Percentiles rank a stretch among this genome's conserved stretches.
These are phyloP conservation scores for Sebastes matsubarae DNA, from an alignment of 2,797 vertebrate species.

Conservation along the genomic window DNA sequence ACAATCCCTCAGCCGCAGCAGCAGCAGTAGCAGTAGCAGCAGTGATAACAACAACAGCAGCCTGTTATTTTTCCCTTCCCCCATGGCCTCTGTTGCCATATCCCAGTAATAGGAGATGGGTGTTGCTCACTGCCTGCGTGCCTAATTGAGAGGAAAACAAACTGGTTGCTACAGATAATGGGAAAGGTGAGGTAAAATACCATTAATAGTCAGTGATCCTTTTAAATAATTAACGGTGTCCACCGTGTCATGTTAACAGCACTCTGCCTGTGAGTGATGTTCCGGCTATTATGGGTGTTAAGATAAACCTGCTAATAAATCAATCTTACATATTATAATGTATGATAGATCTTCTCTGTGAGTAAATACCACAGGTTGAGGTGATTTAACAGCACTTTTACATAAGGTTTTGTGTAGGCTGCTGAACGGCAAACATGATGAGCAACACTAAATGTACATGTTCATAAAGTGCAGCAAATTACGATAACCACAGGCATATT, in stretches of 20 bases:
- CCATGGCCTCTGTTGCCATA: constrained; percentile 62
- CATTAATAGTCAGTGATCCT: constrained; percentile 73
- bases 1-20: constrained; percentile 41
- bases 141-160: constrained; percentile 80
- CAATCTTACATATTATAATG: constrained; percentile 31
- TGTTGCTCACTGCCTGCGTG: constrained; percentile 69
- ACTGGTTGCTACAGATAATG: constrained; percentile 78
- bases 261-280: constrained; percentile 53
- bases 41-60: constrained; percentile 53
- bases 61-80: constrained; percentile 63
- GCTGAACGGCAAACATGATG: constrained; percentile 28
- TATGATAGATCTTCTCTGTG: constrained; percentile 8
- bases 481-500: constrained; percentile 24
- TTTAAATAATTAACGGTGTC: constrained; percentile 75
- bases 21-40: constrained; percentile 19
- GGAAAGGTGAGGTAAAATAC: constrained; percentile 74
- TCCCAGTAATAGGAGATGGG: constrained; percentile 64
- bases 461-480: constrained; percentile 18
- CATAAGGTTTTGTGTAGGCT: constrained; percentile 29
- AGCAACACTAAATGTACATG: constrained; percentile 18
- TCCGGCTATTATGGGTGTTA: constrained; percentile 35
- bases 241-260: constrained; percentile 43
- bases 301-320: constrained; percentile 55
- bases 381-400: constrained; percentile 30
- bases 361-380: constrained; percentile 36